Percentiles rank a stretch among this genome's conserved stretches.
These are phyloP conservation scores for Otis tarda DNA, from an alignment of 2,113 vertebrate species.

Conservation along the genomic window DNA sequence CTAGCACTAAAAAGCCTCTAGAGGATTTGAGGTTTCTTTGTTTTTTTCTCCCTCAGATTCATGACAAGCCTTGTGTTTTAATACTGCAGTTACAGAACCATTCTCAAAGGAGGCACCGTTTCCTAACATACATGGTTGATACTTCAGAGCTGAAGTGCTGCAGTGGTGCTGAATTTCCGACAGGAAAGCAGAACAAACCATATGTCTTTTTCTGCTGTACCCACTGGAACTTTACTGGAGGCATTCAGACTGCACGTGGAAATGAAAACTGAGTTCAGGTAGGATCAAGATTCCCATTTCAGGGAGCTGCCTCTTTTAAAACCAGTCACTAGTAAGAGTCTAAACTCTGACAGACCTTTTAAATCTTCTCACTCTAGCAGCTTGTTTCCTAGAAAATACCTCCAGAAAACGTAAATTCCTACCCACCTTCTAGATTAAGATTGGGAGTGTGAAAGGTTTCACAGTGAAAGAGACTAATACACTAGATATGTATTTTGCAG, in stretches of 20 bases:
- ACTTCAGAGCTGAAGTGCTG: neutral
- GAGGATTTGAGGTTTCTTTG: neutral
- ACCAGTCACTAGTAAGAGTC: neutral
- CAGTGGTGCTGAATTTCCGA: neutral
- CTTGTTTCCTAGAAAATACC: slow-evolving; percentile 7
- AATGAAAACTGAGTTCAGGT: neutral
- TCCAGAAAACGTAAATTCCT: neutral
- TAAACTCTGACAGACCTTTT: neutral
- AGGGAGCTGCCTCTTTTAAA: neutral
- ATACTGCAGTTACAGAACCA: neutral
- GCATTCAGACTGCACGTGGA: neutral
- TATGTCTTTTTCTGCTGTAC: neutral
- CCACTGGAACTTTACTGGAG: neutral
- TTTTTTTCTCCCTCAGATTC: neutral
- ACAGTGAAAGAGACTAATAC: neutral
- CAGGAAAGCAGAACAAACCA: neutral
- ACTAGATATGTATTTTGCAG: neutral
- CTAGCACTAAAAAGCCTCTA: neutral
- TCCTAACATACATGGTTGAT: neutral
- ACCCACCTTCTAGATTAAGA: neutral
- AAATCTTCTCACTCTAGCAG: neutral
- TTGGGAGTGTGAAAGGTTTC: neutral
- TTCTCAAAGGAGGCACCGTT: neutral
- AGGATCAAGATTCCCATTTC: neutral
- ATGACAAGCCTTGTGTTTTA: neutral